These are phyloP conservation scores for Sminthurinus aureus DNA, from an alignment of 2,888 invertebrate species.

Conservation along the genomic window DNA sequence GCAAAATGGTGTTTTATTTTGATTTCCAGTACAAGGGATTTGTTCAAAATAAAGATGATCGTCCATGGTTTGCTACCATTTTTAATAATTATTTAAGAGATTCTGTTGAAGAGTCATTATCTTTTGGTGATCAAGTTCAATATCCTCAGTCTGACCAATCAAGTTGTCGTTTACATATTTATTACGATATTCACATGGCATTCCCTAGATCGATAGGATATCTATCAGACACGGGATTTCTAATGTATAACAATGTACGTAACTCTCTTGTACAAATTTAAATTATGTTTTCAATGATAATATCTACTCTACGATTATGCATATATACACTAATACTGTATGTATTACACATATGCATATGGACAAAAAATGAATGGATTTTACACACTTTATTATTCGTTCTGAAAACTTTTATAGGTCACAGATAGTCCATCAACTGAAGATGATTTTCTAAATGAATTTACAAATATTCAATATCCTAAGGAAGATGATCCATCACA, in stretches of 20 bases:
- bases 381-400: too few relatives aligned
- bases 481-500: conserved; percentile 32
- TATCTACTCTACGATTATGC: neutral
- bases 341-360: neutral
- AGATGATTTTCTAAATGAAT: conserved; percentile 52
- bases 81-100: conserved; percentile 76
- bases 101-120: conserved; percentile 49
- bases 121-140: conserved; percentile 47
- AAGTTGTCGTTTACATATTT: conserved; percentile 48
- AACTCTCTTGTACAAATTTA: too few relatives aligned
- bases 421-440: conserved; percentile 40
- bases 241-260: conserved; percentile 57
- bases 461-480: conserved; percentile 53
- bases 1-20: neutral
- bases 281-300: neutral
- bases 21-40: conserved; percentile 72
- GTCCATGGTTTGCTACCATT: conserved; percentile 79
- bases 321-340: neutral
- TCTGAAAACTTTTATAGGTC: conserved; percentile 20
- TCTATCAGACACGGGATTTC: conserved; percentile 51
- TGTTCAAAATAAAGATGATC: conserved; percentile 76
- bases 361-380: too few relatives aligned
- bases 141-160: conserved; percentile 47
- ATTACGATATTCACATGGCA: conserved; percentile 47
- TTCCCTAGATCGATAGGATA: conserved; percentile 54